Evolutionary conservation across 2,888 invertebrate species (phyloP).

Genomic region (Bhutanitis thaidina): DNA sequence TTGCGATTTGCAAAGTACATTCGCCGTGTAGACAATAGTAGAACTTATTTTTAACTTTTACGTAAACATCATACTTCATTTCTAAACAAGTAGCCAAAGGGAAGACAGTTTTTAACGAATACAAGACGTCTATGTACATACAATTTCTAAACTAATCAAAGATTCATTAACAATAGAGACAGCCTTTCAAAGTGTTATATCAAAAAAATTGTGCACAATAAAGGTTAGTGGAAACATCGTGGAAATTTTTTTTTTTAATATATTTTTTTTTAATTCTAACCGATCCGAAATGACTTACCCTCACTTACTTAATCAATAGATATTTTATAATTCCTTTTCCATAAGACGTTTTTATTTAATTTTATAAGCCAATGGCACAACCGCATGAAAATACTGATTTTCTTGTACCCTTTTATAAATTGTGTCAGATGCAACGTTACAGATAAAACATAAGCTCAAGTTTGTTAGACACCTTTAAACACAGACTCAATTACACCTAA

Average conservation of each 20-base stretch:
- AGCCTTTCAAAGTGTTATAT: slow-evolving; percentile 48
- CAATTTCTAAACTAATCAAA: slow-evolving; percentile 24
- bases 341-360: slow-evolving; percentile 1
- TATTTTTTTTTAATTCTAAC: slow-evolving; percentile 29
- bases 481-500: background rate
- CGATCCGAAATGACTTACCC: slow-evolving; percentile 38
- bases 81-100: slow-evolving; percentile 27
- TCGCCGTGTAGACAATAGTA: slow-evolving; percentile 10
- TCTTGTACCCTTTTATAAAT: background rate
- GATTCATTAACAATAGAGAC: slow-evolving; percentile 33
- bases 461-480: too few species aligned
- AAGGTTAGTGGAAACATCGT: slow-evolving; percentile 35
- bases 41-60: background rate
- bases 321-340: slow-evolving; percentile 14
- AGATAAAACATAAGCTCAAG: too few species aligned
- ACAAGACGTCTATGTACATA: slow-evolving; percentile 28
- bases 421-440: background rate
- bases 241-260: slow-evolving; percentile 29
- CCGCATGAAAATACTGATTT: slow-evolving; percentile 6
- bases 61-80: background rate
- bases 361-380: slow-evolving; percentile 26
- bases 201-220: slow-evolving; percentile 51
- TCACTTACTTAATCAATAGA: slow-evolving; percentile 27
- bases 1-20: background rate
- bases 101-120: slow-evolving; percentile 33